These are phyloP conservation scores for Aelia acuminata DNA, from an alignment of 2,888 invertebrate genomes.

Conservation along the genomic window DNA sequence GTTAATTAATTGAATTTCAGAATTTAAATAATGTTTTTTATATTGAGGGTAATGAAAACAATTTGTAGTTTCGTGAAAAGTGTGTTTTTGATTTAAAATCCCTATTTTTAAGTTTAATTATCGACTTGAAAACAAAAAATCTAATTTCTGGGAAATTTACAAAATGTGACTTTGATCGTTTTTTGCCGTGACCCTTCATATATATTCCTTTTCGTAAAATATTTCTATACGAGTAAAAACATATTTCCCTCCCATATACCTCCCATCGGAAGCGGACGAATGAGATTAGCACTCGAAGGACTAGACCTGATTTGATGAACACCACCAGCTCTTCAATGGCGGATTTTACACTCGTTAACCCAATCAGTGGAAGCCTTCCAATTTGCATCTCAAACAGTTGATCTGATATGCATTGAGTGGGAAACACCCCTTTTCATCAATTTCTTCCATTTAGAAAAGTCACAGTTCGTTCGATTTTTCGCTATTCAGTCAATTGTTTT, in stretches of 20 bases:
- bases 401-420: conserved; percentile 10
- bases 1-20: too few species aligned
- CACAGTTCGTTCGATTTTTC: not conserved
- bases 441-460: conserved; percentile 1
- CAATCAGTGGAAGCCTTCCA: conserved; percentile 2
- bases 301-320: not conserved
- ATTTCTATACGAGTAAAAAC: too few species aligned
- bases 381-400: conserved; percentile 34
- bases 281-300: not conserved
- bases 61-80: too few species aligned
- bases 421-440: not conserved
- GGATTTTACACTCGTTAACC: conserved; percentile 28
- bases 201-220: not conserved
- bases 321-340: not conserved
- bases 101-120: too few species aligned
- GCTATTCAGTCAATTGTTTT: not conserved
- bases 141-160: too few species aligned
- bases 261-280: not conserved
- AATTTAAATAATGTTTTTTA: too few species aligned
- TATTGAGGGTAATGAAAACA: too few species aligned
- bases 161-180: too few species aligned
- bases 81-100: too few species aligned
- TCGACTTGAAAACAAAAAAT: too few species aligned
- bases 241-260: not conserved
- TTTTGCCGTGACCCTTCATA: too few species aligned